Conservation (phyloP, 2,113 vertebrate genomes). For the Megaceryle torquata region DNA sequence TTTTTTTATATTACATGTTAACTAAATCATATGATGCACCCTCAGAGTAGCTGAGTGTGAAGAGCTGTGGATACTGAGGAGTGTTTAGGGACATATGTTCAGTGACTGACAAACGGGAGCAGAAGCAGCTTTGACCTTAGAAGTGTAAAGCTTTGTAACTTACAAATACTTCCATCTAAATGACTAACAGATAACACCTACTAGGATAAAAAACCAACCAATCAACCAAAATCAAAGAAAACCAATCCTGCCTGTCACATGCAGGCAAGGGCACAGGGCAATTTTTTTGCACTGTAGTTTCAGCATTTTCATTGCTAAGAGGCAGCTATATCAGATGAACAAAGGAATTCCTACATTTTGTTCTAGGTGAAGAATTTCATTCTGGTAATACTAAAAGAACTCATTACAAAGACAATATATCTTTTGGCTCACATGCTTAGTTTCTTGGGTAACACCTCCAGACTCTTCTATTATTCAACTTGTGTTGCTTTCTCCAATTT, state of each 20-base stretch:
- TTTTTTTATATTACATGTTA: neutral
- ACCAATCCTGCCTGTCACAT: neutral
- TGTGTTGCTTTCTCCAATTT: neutral
- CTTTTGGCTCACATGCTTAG: neutral
- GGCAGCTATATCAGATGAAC: neutral
- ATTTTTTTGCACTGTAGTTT: neutral
- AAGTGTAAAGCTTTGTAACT: neutral
- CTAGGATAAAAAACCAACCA: neutral
- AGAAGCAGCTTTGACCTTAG: neutral
- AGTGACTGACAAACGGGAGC: neutral
- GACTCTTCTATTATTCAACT: neutral
- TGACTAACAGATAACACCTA: neutral
- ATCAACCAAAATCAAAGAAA: neutral
- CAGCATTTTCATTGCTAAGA: neutral
- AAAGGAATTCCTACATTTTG: neutral
- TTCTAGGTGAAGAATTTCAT: neutral
- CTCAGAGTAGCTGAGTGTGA: neutral
- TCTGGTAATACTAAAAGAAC: neutral
- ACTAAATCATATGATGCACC: neutral
- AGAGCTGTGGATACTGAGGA: neutral
- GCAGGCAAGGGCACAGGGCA: too few species aligned
- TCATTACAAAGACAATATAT: neutral
- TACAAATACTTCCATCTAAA: neutral
- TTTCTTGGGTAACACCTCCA: neutral
- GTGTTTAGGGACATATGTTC: neutral